phyloP scores from a whole-genome alignment of 64 coral and sea anemone species.

The Porites australiensis region DNA sequence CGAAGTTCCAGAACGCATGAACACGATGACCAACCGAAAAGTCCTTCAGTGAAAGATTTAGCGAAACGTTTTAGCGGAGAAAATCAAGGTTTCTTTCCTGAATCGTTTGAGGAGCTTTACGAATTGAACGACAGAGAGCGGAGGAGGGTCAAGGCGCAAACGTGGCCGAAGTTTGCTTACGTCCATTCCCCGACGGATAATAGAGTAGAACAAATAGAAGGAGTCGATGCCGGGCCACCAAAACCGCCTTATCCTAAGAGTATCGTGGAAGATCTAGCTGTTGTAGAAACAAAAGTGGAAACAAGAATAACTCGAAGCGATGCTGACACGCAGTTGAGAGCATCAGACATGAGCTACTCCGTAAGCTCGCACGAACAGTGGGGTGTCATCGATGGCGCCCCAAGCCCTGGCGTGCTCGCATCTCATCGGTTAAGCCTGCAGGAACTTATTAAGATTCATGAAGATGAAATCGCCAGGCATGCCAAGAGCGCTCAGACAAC shows the following conservation, averaged over 20 bases:
- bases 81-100: not conserved
- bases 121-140: constrained; percentile 56
- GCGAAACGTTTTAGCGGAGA: constrained; percentile 68
- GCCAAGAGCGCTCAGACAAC: constrained; percentile 75
- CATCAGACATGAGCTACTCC: constrained; percentile 5
- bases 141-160: constrained; percentile 78
- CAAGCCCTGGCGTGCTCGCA: constrained; percentile 55
- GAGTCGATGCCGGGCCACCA: not conserved
- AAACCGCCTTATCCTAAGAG: constrained; percentile 50
- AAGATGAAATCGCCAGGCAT: constrained; percentile 86
- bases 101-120: constrained; percentile 36
- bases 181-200: constrained; percentile 12
- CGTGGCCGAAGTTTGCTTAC: constrained; percentile 81
- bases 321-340: not conserved
- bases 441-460: constrained; percentile 90
- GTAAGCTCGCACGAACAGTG: not conserved
- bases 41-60: constrained; percentile 79
- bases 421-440: constrained; percentile 94
- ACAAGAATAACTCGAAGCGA: constrained; percentile 15
- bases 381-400: not conserved
- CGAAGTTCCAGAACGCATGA: constrained; percentile 13
- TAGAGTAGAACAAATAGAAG: not conserved
- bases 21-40: not conserved
- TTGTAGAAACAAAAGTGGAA: constrained; percentile 32
- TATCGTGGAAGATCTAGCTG: constrained; percentile 25